Conservation (phyloP, 1,140 invertebrate genomes). For the Leptonema lineaticorne region DNA sequence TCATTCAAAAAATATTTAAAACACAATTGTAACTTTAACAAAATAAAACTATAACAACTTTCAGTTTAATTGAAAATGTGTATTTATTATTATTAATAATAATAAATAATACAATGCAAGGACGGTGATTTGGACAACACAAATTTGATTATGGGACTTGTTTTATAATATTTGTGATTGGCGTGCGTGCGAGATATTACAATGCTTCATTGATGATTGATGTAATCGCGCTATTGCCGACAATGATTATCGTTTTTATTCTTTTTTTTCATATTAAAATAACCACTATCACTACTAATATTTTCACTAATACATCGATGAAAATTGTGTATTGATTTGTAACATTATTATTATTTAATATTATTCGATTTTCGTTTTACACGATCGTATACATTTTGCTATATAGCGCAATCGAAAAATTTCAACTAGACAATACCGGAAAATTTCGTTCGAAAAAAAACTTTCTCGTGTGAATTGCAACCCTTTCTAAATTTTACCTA, state of each 20-base stretch:
- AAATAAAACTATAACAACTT: background rate
- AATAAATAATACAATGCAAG: slow-evolving; percentile 11
- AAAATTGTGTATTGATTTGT: background rate
- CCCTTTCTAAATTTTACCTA: background rate
- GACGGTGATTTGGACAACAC: slow-evolving; percentile 17
- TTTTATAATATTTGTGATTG: slow-evolving; percentile 25
- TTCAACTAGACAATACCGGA: background rate
- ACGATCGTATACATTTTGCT: background rate
- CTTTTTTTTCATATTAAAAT: background rate
- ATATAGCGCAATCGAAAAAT: background rate
- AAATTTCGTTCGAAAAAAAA: background rate
- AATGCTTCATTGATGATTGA: slow-evolving; percentile 17
- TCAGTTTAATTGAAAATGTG: no score
- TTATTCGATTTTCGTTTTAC: background rate
- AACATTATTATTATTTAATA: background rate
- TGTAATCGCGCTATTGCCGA: slow-evolving; percentile 12
- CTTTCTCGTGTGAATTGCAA: background rate
- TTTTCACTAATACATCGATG: no score
- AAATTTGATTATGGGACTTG: slow-evolving; percentile 29
- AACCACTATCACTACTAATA: no score
- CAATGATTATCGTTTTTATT: background rate
- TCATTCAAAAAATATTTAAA: no score
- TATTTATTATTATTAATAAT: background rate
- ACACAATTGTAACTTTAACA: no score
- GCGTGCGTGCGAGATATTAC: slow-evolving; percentile 7